These are phyloP conservation scores for Pristionchus maxplancki DNA, from an alignment of 2,888 invertebrate species.

Conservation along the genomic window DNA sequence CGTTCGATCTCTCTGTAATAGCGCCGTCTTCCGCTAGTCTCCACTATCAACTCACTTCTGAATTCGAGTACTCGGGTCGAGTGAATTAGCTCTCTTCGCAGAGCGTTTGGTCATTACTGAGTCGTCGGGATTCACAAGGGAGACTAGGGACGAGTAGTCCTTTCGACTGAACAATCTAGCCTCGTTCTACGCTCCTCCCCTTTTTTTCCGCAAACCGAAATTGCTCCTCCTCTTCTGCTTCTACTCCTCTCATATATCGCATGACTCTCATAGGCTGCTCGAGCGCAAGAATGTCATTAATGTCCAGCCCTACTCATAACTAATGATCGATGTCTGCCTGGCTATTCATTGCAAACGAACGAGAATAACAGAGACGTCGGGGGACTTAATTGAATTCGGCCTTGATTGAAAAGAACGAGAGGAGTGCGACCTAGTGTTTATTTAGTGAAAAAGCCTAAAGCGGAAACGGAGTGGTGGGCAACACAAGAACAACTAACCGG, in stretches of 20 bases:
- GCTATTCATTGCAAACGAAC: slow-evolving; percentile 26
- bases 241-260: slow-evolving; percentile 12
- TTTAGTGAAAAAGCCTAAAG: slow-evolving; percentile 14
- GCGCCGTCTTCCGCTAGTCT: not conserved
- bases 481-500: slow-evolving; percentile 2
- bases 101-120: slow-evolving; percentile 31
- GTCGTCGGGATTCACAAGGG: not conserved
- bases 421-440: slow-evolving; percentile 34
- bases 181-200: not conserved
- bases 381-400: slow-evolving; percentile 16
- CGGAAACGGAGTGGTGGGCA: not conserved
- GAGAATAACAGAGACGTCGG: slow-evolving; percentile 1
- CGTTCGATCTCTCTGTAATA: slow-evolving; percentile 43
- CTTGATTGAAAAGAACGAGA: slow-evolving; percentile 7
- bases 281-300: slow-evolving; percentile 23
- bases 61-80: slow-evolving; percentile 34
- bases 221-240: slow-evolving; percentile 33
- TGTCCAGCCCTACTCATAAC: slow-evolving; percentile 20
- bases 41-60: slow-evolving; percentile 31
- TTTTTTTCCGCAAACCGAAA: slow-evolving; percentile 22
- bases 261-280: slow-evolving; percentile 26
- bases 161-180: slow-evolving; percentile 35
- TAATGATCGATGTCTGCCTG: slow-evolving; percentile 42
- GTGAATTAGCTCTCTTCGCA: slow-evolving; percentile 6
- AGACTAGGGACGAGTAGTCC: slow-evolving; percentile 35